Percentiles rank a stretch among this genome's conserved stretches.
phyloP scores from a whole-genome alignment of 2,888 invertebrate species.

The Sinohyriopsis cumingii region DNA sequence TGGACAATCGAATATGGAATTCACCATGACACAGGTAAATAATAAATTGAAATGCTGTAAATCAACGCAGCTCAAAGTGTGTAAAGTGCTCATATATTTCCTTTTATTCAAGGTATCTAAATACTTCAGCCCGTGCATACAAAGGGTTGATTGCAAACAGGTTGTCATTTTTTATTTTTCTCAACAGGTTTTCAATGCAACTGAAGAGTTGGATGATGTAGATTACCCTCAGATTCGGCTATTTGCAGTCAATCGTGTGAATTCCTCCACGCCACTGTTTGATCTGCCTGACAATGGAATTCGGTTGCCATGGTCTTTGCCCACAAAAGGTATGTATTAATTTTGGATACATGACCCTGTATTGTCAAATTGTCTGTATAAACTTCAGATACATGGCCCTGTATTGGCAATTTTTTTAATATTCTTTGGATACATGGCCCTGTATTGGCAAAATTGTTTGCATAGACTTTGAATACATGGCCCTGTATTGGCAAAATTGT shows the following conservation, averaged over 20 bases:
- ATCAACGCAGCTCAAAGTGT: neutral
- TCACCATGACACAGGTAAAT: slow-evolving; percentile 46
- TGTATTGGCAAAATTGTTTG: no score
- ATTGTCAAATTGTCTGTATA: no score
- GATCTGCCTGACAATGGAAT: slow-evolving; percentile 24
- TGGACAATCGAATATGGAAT: slow-evolving; percentile 68
- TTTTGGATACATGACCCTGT: no score
- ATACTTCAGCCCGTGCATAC: neutral
- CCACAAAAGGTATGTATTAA: slow-evolving; percentile 19
- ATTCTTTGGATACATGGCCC: no score
- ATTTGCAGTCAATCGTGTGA: slow-evolving; percentile 36
- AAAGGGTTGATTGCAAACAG: neutral
- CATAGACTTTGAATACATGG: no score
- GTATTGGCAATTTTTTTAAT: no score
- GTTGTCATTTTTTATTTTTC: neutral
- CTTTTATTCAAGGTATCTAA: neutral
- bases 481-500: no score
- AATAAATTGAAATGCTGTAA: slow-evolving; percentile 7
- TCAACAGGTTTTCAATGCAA: slow-evolving; percentile 42
- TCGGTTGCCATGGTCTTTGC: slow-evolving; percentile 25
- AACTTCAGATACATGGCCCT: no score
- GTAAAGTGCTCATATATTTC: neutral
- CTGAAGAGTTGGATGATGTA: slow-evolving; percentile 35
- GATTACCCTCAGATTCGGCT: slow-evolving; percentile 49
- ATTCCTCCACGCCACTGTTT: slow-evolving; percentile 23